A percentile compares a stretch with the other conserved stretches of the same genome.
These are phyloP conservation scores for Egretta garzetta DNA, from an alignment of 2,113 vertebrate species.

Conservation along the genomic window DNA sequence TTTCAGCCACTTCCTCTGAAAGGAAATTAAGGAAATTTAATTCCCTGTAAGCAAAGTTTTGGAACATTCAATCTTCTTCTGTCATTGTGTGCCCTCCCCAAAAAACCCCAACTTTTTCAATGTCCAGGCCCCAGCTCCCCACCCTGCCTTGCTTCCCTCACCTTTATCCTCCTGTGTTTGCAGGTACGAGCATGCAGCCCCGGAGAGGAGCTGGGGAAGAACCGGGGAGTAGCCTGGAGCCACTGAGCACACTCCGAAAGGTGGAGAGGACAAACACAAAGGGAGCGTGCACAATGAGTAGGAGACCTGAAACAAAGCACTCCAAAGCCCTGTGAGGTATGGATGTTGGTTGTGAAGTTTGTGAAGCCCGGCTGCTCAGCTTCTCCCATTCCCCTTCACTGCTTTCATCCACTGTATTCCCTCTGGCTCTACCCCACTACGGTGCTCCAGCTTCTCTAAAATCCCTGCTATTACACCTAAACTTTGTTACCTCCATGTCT, in stretches of 20 bases:
- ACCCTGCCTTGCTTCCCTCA: not conserved
- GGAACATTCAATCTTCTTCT: not conserved
- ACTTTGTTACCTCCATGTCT: not conserved
- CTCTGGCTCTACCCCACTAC: not conserved
- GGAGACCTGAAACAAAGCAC: not conserved
- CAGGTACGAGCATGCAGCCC: not conserved
- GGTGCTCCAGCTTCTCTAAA: not conserved
- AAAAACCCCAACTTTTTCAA: not conserved
- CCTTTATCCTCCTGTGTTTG: not conserved
- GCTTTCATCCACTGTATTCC: not conserved
- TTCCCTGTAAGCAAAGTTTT: not conserved
- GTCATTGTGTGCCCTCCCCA: accelerated
- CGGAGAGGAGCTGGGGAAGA: not conserved
- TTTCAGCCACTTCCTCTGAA: not conserved
- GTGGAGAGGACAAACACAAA: not conserved
- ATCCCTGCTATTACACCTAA: not conserved
- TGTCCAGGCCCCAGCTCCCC: not conserved
- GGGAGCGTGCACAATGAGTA: accelerated
- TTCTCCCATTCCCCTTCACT: not conserved
- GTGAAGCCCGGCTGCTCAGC: not conserved
- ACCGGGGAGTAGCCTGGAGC: not conserved
- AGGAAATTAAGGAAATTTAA: not conserved
- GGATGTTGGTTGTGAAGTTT: not conserved
- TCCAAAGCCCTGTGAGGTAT: not conserved
- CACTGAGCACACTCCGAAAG: not conserved